phyloP scores from a whole-genome alignment of 1,140 invertebrate genomes.

The Heliconius hewitsoni region DNA sequence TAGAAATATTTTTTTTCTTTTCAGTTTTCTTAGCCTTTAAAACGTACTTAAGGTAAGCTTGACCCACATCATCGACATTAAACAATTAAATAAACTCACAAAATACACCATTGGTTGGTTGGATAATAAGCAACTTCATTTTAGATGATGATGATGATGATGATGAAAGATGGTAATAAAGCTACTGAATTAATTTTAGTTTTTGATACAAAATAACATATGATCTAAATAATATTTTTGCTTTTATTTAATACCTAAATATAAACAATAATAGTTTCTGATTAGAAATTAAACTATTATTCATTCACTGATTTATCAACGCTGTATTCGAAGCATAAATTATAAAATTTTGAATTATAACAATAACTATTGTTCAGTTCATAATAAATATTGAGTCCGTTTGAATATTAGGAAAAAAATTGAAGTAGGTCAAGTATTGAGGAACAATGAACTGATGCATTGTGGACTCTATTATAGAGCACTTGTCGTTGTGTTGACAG shows the following conservation, averaged over 20 bases:
- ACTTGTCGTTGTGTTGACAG: not conserved
- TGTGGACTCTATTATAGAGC: slow-evolving; percentile 19
- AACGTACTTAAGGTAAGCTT: too few relatives aligned
- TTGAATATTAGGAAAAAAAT: not conserved
- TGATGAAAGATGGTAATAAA: too few relatives aligned
- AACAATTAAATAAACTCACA: too few relatives aligned
- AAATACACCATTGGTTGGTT: too few relatives aligned
- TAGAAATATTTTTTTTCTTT: too few relatives aligned
- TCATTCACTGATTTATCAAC: not conserved
- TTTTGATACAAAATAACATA: too few relatives aligned
- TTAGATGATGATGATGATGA: too few relatives aligned
- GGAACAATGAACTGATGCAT: slow-evolving; percentile 7
- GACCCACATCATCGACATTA: too few relatives aligned
- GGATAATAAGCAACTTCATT: too few relatives aligned
- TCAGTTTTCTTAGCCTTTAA: too few relatives aligned
- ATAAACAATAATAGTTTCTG: not conserved
- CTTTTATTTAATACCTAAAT: not conserved
- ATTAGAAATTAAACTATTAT: not conserved
- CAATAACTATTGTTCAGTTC: not conserved
- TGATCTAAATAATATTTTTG: too few relatives aligned
- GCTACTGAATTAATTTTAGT: too few relatives aligned
- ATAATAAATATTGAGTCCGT: not conserved
- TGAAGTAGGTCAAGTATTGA: slow-evolving; percentile 17
- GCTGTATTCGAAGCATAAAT: not conserved
- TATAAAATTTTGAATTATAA: not conserved